Evolutionary conservation across 2,113 vertebrate genomes (phyloP).

Genomic region (Sterrhoptilus dennistouni): DNA sequence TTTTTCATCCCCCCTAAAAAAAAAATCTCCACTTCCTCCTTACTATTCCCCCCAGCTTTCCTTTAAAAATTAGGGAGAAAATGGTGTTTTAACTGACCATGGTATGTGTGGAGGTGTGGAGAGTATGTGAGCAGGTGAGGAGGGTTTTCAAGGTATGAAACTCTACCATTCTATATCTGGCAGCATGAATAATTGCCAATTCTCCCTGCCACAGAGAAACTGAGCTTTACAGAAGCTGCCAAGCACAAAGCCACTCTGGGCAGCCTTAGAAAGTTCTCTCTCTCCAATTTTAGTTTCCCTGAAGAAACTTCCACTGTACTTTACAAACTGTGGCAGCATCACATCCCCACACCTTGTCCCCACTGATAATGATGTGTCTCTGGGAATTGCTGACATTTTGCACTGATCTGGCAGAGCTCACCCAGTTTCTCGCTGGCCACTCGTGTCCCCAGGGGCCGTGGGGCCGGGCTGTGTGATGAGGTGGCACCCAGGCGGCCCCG

Average conservation of each 20-base stretch:
- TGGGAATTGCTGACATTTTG: neutral
- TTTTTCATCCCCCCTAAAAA: neutral
- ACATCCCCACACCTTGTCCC: neutral
- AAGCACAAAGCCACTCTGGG: neutral
- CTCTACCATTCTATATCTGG: neutral
- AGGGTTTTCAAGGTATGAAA: neutral
- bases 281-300: neutral
- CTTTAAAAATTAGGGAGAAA: neutral
- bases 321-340: neutral
- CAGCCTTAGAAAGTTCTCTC: neutral
- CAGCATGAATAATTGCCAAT: neutral
- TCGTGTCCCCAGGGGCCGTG: conserved; percentile 56
- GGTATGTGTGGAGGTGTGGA: no score
- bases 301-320: neutral
- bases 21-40: neutral
- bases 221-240: neutral
- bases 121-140: neutral
- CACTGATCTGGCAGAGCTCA: neutral
- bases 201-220: fast-evolving
- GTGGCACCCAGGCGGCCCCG: conserved; percentile 70
- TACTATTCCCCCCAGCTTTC: neutral
- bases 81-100: neutral
- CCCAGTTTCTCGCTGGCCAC: conserved; percentile 60
- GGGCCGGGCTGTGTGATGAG: conserved; percentile 64
- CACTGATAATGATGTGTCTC: neutral